Base-by-base conservation (phyloP, 2,797 vertebrate species). In the Staurois parvus region DNA sequence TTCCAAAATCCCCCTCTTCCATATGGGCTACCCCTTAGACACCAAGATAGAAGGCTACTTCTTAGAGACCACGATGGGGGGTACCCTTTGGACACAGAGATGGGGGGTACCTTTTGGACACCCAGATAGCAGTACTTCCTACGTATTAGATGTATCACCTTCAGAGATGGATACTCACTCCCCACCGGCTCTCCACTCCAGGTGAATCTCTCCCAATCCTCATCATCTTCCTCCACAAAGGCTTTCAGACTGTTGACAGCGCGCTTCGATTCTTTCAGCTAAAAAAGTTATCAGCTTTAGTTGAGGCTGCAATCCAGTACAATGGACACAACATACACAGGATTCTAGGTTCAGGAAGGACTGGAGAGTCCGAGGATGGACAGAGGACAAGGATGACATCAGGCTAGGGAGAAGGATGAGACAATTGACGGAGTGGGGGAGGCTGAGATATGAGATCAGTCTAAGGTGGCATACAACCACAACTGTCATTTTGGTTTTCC, bases 121-220 rank as follows among this genome's bases (percentile, higher is more conserved):
- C 32, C 2, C 2, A 34, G 32, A 32, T 4, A 34, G 32, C 3
- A 2, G 32, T 34, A 34, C 32, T 2, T 34, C 32, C 4, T 34
- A 37, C 34, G 34, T 37, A 0, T 37, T 8, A 37, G 19, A 0
- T 21, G 21, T 56, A 8, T 24, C 19, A 24, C 21, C 52, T n/a
- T 4, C 48, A 52, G n/a, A 12, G 59, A 12, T 4, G 4, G 64
- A 9, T 3, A 93, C 97, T 96, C 94, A 99, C 98, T 99, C 89
- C 97, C 97, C 64, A 99, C 94, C 0, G 97, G 97, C 17, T 98
- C 98, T 29, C 98, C 98, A 0, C 95, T 99, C 97, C 98, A 99
- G 95, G 93, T 98, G 93, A 99, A 95, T 89, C 92, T 96, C 91
- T 97, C 96, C 88, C 97, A 94, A 3, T 97, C 96, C 2, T 96